These are phyloP conservation scores for Rallus crepitans DNA, from an alignment of 2,797 vertebrate genomes.

Conservation along the genomic window DNA sequence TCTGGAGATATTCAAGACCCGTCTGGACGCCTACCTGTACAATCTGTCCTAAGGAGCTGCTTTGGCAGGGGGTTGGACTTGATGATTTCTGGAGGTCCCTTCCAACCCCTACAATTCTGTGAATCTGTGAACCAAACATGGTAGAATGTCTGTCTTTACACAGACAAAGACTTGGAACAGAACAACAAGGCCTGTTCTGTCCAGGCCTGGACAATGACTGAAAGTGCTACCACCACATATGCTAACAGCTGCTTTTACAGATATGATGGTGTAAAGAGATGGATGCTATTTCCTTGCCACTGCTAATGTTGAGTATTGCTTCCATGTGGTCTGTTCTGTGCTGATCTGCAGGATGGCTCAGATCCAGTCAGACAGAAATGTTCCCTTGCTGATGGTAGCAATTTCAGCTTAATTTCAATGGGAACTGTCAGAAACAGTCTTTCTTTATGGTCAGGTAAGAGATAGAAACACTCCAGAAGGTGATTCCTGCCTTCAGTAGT, in stretches of 20 bases:
- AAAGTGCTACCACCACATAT: not conserved
- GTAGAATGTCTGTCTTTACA: not conserved
- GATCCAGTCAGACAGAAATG: not conserved
- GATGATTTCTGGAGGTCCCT: too few species aligned
- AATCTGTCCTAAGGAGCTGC: too few species aligned
- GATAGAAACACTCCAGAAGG: not conserved
- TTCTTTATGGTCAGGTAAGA: not conserved
- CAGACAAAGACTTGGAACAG: not conserved
- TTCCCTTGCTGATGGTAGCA: not conserved
- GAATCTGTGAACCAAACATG: not conserved
- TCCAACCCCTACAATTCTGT: too few species aligned
- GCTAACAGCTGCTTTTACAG: not conserved
- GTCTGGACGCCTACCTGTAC: too few species aligned
- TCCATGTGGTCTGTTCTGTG: not conserved
- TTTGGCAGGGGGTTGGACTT: too few species aligned
- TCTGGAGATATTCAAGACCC: too few species aligned
- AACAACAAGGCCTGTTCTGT: not conserved
- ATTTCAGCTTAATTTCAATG: not conserved
- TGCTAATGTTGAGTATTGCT: not conserved
- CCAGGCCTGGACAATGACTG: not conserved
- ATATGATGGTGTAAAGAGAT: not conserved
- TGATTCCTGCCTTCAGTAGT: not conserved
- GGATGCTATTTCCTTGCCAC: not conserved
- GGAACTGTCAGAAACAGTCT: not conserved
- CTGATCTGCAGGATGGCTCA: not conserved